A percentile compares a stretch with the other conserved stretches of the same genome.
Conservation (phyloP, 2,113 vertebrate species). For the Planiliza haematocheilus region DNA sequence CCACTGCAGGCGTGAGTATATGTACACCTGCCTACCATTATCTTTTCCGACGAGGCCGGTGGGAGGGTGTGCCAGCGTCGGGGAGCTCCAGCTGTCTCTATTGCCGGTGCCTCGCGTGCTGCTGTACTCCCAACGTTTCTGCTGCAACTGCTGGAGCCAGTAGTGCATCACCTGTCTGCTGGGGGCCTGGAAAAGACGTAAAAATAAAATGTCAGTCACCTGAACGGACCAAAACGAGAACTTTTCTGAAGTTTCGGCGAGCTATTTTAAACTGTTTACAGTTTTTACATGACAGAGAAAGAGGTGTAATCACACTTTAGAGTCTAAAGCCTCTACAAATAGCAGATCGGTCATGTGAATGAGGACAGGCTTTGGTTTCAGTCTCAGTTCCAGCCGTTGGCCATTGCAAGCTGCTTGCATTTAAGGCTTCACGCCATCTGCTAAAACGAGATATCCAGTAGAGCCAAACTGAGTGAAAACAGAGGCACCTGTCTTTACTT, state of each 20-base stretch:
- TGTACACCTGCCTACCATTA: conserved; percentile 80
- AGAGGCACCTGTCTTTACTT: conserved; percentile 38
- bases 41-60: conserved; percentile 94
- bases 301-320: too few species aligned
- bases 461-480: conserved; percentile 11
- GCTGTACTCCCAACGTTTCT: conserved; percentile 97
- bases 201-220: background rate
- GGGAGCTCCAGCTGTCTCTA: conserved; percentile 86
- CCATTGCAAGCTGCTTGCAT: conserved; percentile 16
- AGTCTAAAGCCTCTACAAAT: too few species aligned
- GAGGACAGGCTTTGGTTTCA: conserved; percentile 68
- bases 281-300: background rate
- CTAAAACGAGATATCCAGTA: background rate
- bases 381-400: conserved; percentile 76
- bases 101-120: conserved; percentile 83
- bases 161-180: conserved; percentile 92
- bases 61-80: conserved; percentile 78
- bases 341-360: conserved; percentile 53
- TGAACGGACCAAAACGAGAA: background rate
- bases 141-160: conserved; percentile 97
- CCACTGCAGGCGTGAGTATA: background rate
- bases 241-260: background rate
- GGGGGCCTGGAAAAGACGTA: conserved; percentile 83
- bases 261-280: background rate
- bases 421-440: conserved; percentile 56